phyloP scores from a whole-genome alignment of 2,888 invertebrate species.

The Eupithecia insigniata region DNA sequence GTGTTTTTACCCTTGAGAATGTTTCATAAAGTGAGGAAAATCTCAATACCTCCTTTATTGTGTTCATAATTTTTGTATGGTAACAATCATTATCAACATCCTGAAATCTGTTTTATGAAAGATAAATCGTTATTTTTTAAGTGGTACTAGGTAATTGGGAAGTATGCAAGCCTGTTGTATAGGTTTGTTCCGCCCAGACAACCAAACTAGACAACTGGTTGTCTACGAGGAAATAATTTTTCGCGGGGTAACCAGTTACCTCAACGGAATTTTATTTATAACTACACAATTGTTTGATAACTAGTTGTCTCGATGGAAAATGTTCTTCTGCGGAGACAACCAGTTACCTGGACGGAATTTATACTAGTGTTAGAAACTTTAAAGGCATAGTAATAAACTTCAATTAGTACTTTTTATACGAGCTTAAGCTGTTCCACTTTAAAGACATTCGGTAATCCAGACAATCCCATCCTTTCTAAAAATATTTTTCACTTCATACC shows the following conservation, averaged over 20 bases:
- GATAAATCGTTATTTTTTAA: background rate
- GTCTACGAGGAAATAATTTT: too few species aligned
- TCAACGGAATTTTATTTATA: too few species aligned
- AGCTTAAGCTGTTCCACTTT: background rate
- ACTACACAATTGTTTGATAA: too few species aligned
- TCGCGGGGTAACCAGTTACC: too few species aligned
- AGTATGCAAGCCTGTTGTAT: background rate
- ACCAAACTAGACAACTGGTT: too few species aligned
- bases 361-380: background rate
- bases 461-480: background rate
- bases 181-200: too few species aligned
- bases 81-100: background rate
- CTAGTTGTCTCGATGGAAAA: too few species aligned
- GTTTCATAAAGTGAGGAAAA: background rate
- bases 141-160: background rate
- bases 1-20: background rate
- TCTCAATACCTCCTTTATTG: too few species aligned
- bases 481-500: constrained; percentile 5
- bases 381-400: background rate
- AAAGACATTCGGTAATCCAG: background rate
- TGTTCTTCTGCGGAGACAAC: too few species aligned
- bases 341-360: too few species aligned
- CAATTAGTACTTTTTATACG: background rate
- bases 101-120: background rate
- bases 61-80: background rate